These are phyloP conservation scores for Jacana jacana DNA, from an alignment of 2,113 vertebrate genomes.

Conservation along the genomic window DNA sequence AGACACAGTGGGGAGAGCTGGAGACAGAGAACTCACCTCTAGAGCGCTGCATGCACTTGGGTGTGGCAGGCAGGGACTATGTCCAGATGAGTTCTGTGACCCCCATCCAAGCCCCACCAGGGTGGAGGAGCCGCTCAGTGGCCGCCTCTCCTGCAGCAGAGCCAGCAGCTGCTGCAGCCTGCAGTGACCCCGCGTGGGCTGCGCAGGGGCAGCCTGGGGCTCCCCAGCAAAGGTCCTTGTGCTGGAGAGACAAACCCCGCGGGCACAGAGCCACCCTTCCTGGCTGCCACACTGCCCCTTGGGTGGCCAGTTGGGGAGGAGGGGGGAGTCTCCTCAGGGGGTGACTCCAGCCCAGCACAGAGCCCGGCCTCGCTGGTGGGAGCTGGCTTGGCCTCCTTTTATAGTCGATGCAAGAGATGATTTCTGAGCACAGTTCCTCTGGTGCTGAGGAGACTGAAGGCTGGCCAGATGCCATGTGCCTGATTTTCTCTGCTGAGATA, in stretches of 20 bases:
- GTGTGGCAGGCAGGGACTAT: not conserved
- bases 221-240: not conserved
- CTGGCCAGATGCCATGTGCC: rapidly evolving
- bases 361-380: rapidly evolving
- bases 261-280: not conserved
- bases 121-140: not conserved
- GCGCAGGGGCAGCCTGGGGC: not conserved
- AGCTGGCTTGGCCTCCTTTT: not conserved
- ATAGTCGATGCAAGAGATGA: rapidly evolving
- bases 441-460: not conserved
- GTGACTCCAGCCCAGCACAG: rapidly evolving
- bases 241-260: not conserved
- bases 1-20: not conserved
- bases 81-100: not conserved
- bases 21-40: not conserved
- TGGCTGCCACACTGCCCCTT: rapidly evolving
- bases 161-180: no score
- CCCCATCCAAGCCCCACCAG: not conserved
- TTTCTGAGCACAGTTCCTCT: not conserved
- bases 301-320: not conserved
- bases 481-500: not conserved
- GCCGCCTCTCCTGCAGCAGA: not conserved
- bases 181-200: not conserved
- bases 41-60: rapidly evolving
- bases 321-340: not conserved